These are phyloP conservation scores for Eretmochelys imbricata DNA, from an alignment of 2,113 vertebrate species.

Conservation along the genomic window DNA sequence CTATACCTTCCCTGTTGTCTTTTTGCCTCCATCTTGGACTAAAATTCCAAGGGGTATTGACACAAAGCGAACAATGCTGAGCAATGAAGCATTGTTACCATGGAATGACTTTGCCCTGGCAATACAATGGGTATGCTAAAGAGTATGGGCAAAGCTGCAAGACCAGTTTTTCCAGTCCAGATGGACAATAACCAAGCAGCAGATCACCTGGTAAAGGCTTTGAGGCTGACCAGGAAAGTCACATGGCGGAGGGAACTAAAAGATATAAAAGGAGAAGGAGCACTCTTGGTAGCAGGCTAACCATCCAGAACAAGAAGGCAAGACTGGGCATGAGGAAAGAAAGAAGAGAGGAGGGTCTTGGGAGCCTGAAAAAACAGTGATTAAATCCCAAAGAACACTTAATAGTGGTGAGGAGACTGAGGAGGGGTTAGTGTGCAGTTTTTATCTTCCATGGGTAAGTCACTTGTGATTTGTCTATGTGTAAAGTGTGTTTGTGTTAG, in stretches of 20 bases:
- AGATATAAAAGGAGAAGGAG: not conserved
- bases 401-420: not conserved
- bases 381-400: not conserved
- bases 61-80: too few relatives aligned
- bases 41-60: too few relatives aligned
- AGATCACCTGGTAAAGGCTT: not conserved
- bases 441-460: not conserved
- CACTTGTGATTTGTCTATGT: not conserved
- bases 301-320: not conserved
- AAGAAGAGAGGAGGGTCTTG: not conserved
- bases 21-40: too few relatives aligned
- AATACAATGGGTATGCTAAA: too few relatives aligned
- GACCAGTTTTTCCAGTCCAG: too few relatives aligned
- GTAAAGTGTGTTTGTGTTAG: not conserved
- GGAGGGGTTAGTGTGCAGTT: not conserved
- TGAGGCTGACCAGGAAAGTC: not conserved
- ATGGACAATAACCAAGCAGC: not conserved
- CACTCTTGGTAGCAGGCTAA: not conserved
- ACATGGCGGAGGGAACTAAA: not conserved
- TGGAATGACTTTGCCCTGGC: too few relatives aligned
- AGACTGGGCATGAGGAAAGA: not conserved
- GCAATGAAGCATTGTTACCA: too few relatives aligned
- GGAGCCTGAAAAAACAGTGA: not conserved
- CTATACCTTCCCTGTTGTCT: too few relatives aligned
- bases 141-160: too few relatives aligned